Percentiles rank a stretch among this genome's conserved stretches.
These are phyloP conservation scores for Drosophila sp. DNA, from an alignment of 1,140 invertebrate genomes.

Conservation along the genomic window DNA sequence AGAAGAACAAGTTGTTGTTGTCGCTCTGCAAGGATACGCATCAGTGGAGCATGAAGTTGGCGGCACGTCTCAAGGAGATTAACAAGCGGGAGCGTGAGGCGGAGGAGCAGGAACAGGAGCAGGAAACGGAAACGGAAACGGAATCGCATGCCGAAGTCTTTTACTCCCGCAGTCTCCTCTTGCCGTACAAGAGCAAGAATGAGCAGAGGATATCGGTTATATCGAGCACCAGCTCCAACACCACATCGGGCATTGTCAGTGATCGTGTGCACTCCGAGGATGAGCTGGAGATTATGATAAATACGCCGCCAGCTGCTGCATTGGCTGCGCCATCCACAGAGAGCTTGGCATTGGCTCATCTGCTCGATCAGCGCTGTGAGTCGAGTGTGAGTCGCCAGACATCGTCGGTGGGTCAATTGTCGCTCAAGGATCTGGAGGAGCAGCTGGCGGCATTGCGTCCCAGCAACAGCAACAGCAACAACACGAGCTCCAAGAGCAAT, in stretches of 20 bases:
- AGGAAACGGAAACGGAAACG: constrained; percentile 53
- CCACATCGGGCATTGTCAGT: constrained; percentile 97
- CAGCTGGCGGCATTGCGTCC: constrained; percentile 74
- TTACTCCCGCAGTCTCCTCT: constrained; percentile 87
- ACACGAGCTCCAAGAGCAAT: neutral
- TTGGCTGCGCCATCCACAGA: constrained; percentile 88
- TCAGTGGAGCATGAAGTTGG: constrained; percentile 97
- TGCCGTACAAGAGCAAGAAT: constrained; percentile 87
- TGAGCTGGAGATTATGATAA: constrained; percentile 94
- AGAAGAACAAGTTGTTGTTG: constrained; percentile 95
- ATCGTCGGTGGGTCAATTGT: constrained; percentile 85
- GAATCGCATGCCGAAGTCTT: constrained; percentile 85
- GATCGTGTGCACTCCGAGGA: constrained; percentile 97
- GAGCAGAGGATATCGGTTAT: constrained; percentile 96
- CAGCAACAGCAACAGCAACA: constrained; percentile 34
- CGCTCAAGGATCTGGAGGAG: constrained; percentile 84
- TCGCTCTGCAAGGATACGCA: constrained; percentile 95
- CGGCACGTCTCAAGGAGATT: constrained; percentile 91
- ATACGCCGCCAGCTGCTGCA: constrained; percentile 87
- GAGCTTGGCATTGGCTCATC: constrained; percentile 89
- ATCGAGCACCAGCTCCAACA: constrained; percentile 96
- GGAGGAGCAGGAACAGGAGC: constrained; percentile 89
- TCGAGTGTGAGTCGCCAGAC: constrained; percentile 86
- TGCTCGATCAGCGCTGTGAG: constrained; percentile 87
- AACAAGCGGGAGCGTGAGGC: constrained; percentile 90